A percentile compares a stretch with the other conserved stretches of the same genome.
phyloP scores from a whole-genome alignment of 2,888 invertebrate species.

The Rotaria magnacalcarata region DNA sequence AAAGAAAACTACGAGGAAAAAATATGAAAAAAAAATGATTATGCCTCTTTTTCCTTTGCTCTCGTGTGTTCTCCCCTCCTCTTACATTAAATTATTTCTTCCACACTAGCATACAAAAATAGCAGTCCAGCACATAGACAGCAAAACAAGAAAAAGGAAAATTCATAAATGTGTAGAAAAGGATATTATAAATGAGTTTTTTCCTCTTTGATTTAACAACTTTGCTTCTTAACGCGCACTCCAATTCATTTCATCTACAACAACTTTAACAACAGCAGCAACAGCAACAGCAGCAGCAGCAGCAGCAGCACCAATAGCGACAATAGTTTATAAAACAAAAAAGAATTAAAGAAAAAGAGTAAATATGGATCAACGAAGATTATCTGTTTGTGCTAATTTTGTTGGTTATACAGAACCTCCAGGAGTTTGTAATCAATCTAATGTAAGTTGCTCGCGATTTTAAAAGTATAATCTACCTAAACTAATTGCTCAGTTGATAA shows the following conservation, averaged over 20 bases:
- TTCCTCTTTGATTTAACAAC: background rate
- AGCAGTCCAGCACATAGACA: background rate
- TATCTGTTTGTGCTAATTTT: background rate
- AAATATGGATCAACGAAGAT: background rate
- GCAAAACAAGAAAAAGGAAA: background rate
- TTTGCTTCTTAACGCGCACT: background rate
- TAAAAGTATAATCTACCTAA: too few relatives aligned
- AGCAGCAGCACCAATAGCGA: background rate
- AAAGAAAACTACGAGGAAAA: background rate
- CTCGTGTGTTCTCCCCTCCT: background rate
- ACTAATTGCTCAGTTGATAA: too few relatives aligned
- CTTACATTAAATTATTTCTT: background rate
- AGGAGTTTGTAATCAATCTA: background rate
- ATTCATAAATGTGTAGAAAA: background rate
- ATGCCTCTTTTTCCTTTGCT: background rate
- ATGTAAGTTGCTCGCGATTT: background rate
- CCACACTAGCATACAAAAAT: background rate
- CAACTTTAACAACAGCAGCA: background rate
- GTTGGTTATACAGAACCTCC: background rate
- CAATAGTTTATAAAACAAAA: background rate
- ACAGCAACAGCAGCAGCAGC: background rate
- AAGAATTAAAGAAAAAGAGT: too few relatives aligned
- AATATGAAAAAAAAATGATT: background rate
- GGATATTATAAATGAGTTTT: conserved; percentile 1
- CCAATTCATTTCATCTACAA: background rate